These are phyloP conservation scores for Gisinianus flammeolus DNA, from an alignment of 2,888 invertebrate genomes.

Conservation along the genomic window DNA sequence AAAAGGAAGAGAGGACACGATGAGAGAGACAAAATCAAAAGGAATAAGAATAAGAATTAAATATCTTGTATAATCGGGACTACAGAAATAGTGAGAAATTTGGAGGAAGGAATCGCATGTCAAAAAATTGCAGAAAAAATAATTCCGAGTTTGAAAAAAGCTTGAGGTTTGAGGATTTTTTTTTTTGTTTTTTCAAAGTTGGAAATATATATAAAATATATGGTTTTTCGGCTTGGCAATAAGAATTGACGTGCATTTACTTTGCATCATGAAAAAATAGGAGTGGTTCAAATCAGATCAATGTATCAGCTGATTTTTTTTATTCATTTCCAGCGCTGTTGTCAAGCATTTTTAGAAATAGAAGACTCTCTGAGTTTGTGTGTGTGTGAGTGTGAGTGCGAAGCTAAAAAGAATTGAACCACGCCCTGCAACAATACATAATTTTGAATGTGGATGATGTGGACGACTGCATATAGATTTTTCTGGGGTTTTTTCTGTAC, in stretches of 20 bases:
- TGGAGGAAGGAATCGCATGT: slow-evolving; percentile 12
- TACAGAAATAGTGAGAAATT: too few relatives aligned
- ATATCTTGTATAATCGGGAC: too few relatives aligned
- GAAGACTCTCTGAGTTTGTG: background rate
- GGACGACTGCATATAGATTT: too few relatives aligned
- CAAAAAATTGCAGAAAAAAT: slow-evolving; percentile 1
- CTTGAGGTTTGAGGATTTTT: slow-evolving; percentile 16
- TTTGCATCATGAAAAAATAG: slow-evolving; percentile 29
- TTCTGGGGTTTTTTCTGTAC: too few relatives aligned
- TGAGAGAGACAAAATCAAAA: too few relatives aligned
- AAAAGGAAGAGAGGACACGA: too few relatives aligned
- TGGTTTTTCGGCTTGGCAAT: slow-evolving; percentile 23
- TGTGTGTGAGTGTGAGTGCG: background rate
- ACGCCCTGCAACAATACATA: slow-evolving; percentile 37
- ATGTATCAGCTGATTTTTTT: slow-evolving; percentile 40
- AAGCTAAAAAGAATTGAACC: slow-evolving; percentile 37
- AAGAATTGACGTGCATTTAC: slow-evolving; percentile 20
- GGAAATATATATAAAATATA: slow-evolving; percentile 32
- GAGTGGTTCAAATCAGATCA: slow-evolving; percentile 40
- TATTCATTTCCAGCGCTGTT: slow-evolving; percentile 28
- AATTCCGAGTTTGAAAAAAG: background rate
- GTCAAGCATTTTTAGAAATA: slow-evolving; percentile 34
- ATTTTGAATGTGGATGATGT: slow-evolving; percentile 5
- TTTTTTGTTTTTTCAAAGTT: slow-evolving; percentile 4
- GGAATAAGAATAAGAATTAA: too few relatives aligned